Conservation (phyloP, 2,113 vertebrate genomes). For the Ellobius talpinus region DNA sequence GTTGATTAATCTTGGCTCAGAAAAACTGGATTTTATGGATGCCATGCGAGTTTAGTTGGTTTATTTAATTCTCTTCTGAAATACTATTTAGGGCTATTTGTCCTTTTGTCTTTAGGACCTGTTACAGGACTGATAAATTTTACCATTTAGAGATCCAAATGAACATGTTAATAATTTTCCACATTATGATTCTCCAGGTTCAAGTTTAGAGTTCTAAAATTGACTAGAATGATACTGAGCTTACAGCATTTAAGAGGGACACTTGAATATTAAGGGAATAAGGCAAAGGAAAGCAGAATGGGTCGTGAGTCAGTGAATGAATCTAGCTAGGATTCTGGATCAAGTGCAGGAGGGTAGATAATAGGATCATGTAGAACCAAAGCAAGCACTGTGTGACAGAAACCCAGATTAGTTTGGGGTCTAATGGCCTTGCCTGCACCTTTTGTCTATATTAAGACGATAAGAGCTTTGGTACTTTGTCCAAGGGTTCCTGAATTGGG, state of each 20-base stretch:
- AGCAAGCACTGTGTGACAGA: background rate
- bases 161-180: background rate
- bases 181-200: background rate
- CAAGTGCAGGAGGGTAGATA: background rate
- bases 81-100: background rate
- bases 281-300: background rate
- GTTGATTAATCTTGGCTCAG: slow-evolving; percentile 33
- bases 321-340: background rate
- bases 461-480: background rate
- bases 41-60: slow-evolving; percentile 9
- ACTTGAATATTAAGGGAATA: background rate
- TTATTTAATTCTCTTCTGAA: slow-evolving; percentile 44
- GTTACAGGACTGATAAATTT: background rate
- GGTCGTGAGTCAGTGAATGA: background rate
- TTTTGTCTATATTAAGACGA: background rate
- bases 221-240: background rate
- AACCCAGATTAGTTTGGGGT: background rate
- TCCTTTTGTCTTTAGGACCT: background rate
- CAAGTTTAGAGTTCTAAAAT: slow-evolving; percentile 13
- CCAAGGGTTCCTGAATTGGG: slow-evolving; percentile 26
- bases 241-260: background rate
- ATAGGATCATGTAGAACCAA: background rate
- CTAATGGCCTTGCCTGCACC: background rate
- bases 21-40: slow-evolving; percentile 42
- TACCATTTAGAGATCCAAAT: background rate